Base-by-base conservation (phyloP, 1,140 invertebrate genomes). In the Armadillidium nasatum region DNA sequence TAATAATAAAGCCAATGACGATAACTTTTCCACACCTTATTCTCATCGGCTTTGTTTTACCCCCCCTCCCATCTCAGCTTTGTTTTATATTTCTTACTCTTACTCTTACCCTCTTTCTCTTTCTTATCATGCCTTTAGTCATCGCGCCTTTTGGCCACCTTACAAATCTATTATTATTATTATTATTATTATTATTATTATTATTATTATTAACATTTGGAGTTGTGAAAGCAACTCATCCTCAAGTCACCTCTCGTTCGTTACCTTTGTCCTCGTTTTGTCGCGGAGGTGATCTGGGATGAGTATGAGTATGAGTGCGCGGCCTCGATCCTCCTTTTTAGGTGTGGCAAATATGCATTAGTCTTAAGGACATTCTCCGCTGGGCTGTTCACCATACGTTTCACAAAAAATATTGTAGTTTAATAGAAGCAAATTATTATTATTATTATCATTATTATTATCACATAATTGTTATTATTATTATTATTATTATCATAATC, bases 321-420 rank as follows among this genome's bases (percentile, higher is more conserved):
- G 54, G 72, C 79, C 77, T 66, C 70, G 66, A 73, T 73, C 74
- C 77, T 75, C 76, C 79, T 75, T 80, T 71, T 80, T 80, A 78
- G 77, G 77, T 80, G 79, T 80, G 79, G 79, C 79, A 80, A 80
- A 80, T 80, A 80, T 80, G 79, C 79, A 80, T 78, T 80, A 80
- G 79, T 76, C 78, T 80, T 80, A 78, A 80, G 77, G 77, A 74
- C 76, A 75, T 80, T 78, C 77, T 33, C 19, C 50, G 78, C 79
- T 80, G 77, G 79, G 79, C 79, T 78, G 79, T 80, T 76, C 76
- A 80, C 79, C 79, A 78, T 78, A 78, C 79, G 73, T 80, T 78
- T 78, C 79, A 80, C 79, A 76, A 76, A n/a, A n/a, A n/a, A 60
- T 7, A 60, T 60, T 60, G 50, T 60, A 60, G 50, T 60, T 60